These are phyloP conservation scores for Psylliodes chrysocephalus DNA, from an alignment of 2,888 invertebrate genomes.

Conservation along the genomic window DNA sequence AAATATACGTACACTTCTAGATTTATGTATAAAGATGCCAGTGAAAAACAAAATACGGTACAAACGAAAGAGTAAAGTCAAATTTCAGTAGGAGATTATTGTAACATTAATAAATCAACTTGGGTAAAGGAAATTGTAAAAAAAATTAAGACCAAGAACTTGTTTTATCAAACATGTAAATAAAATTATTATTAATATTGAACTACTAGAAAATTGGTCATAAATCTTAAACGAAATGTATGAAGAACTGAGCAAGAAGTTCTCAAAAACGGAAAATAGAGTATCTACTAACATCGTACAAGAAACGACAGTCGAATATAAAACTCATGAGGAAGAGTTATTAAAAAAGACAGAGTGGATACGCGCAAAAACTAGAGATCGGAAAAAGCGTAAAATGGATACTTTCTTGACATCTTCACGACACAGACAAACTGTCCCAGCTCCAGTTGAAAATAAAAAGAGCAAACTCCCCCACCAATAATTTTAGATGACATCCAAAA, in stretches of 20 bases:
- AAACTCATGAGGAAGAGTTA: slow-evolving; percentile 10
- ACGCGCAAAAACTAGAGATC: not conserved
- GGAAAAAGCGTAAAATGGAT: slow-evolving; percentile 11
- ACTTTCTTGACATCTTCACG: slow-evolving; percentile 7
- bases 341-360: slow-evolving; percentile 9
- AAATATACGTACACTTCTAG: too few species aligned
- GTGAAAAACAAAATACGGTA: too few species aligned
- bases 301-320: slow-evolving; percentile 1
- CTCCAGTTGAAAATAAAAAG: slow-evolving; percentile 10
- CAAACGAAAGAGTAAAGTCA: too few species aligned
- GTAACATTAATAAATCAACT: too few species aligned
- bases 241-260: slow-evolving; percentile 9
- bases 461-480: slow-evolving; percentile 14
- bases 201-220: too few species aligned
- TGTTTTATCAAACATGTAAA: too few species aligned
- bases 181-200: too few species aligned
- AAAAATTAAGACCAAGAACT: too few species aligned
- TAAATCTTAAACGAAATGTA: too few species aligned
- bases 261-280: not conserved
- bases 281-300: not conserved
- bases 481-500: slow-evolving; percentile 12
- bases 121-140: too few species aligned
- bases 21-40: too few species aligned
- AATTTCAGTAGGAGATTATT: too few species aligned
- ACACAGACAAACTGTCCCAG: not conserved